phyloP scores from a whole-genome alignment of 2,797 vertebrate species.

The Coracias cyanogaster region DNA sequence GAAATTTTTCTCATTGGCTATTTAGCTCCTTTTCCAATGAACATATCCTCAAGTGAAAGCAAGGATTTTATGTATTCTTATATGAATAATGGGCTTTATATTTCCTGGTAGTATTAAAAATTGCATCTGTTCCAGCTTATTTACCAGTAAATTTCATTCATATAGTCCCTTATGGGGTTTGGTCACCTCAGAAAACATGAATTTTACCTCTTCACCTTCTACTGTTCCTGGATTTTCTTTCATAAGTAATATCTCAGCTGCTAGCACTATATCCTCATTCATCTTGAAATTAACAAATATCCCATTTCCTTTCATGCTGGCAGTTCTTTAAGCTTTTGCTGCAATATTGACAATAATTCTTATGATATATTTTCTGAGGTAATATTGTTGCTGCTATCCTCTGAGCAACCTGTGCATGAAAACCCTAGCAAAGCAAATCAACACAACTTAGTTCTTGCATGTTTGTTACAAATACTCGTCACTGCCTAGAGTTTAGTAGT shows the following conservation, averaged over 20 bases:
- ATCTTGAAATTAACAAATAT: constrained; percentile 44
- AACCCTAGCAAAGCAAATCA: not conserved
- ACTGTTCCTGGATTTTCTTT: constrained; percentile 28
- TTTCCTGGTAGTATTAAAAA: not conserved
- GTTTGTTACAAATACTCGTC: not conserved
- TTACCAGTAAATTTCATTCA: not conserved
- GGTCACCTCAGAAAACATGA: not conserved
- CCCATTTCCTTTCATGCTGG: constrained; percentile 20
- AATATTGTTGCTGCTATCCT: constrained; percentile 9
- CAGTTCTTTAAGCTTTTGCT: constrained; percentile 17
- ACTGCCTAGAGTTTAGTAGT: not conserved
- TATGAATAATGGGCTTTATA: not conserved
- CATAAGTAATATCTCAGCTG: not conserved
- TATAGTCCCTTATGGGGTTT: not conserved
- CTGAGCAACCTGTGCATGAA: not conserved
- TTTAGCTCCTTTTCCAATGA: not conserved
- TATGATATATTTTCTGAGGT: constrained; percentile 2
- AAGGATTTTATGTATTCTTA: not conserved
- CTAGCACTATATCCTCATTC: not conserved
- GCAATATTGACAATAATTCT: constrained; percentile 5
- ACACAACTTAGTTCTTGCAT: not conserved
- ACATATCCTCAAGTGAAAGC: not conserved
- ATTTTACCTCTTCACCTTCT: constrained; percentile 32
- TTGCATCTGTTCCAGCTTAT: not conserved
- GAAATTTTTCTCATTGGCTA: not conserved